Evolutionary conservation across 2,797 vertebrate species (phyloP).

Genomic region (Silurus lanzhouensis): DNA sequence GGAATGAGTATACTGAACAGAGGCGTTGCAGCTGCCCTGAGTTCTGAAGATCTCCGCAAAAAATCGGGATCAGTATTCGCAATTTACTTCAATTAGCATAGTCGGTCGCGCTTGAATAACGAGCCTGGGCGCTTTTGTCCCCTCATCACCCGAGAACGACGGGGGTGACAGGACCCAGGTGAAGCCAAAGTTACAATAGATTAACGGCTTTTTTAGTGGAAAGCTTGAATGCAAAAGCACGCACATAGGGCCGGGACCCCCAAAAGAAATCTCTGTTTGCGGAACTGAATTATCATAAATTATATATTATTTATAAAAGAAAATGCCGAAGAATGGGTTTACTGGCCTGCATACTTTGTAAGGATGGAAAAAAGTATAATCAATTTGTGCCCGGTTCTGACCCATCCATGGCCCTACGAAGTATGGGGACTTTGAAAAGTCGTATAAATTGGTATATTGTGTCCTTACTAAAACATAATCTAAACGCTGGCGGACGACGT

Average conservation of each 20-base stretch:
- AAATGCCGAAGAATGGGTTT: neutral
- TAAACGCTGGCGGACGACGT: neutral
- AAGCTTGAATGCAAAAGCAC: conserved; percentile 66
- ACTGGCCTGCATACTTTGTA: conserved; percentile 7
- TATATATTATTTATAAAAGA: conserved; percentile 4
- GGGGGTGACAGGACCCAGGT: conserved; percentile 82
- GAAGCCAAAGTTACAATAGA: conserved; percentile 73
- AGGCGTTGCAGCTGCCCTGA: conserved; percentile 77
- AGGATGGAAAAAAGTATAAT: neutral
- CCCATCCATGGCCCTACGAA: neutral
- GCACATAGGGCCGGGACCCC: conserved; percentile 9
- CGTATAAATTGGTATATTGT: neutral
- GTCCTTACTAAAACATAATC: neutral
- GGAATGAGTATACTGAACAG: conserved; percentile 48
- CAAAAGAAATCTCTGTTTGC: conserved; percentile 18
- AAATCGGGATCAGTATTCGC: conserved; percentile 82
- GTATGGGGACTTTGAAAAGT: neutral
- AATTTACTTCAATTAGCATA: conserved; percentile 82
- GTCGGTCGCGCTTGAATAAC: conserved; percentile 85
- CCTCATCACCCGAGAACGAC: conserved; percentile 78
- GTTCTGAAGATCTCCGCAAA: conserved; percentile 74
- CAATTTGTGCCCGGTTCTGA: neutral
- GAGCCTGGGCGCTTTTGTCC: conserved; percentile 79
- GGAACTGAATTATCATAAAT: neutral
- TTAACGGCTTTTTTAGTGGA: conserved; percentile 56